Conservation (phyloP, 2,113 vertebrate genomes). For the Ptychochromis oligacanthus region DNA sequence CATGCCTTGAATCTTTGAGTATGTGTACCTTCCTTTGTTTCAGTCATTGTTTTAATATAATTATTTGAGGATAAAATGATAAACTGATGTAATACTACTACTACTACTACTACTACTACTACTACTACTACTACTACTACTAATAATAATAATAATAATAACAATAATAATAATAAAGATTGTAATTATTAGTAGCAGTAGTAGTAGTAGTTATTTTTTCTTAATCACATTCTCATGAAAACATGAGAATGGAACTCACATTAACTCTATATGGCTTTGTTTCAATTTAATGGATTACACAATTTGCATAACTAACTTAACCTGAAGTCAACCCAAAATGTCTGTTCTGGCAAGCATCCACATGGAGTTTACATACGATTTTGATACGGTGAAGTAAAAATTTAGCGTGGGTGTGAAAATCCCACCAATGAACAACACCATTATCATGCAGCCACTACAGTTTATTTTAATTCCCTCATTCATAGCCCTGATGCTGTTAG, state of each 20-base stretch:
- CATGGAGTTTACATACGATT: background rate
- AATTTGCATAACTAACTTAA: background rate
- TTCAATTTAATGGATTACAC: background rate
- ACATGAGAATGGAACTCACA: too few relatives aligned
- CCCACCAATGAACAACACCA: background rate
- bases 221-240: too few relatives aligned
- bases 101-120: too few relatives aligned
- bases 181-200: too few relatives aligned
- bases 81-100: too few relatives aligned
- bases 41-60: background rate
- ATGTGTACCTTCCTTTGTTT: background rate
- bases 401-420: background rate
- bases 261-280: too few relatives aligned
- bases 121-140: too few relatives aligned
- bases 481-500: background rate
- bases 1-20: background rate
- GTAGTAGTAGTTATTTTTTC: too few relatives aligned
- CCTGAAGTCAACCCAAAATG: background rate
- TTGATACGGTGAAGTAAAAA: background rate
- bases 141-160: too few relatives aligned
- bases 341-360: background rate
- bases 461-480: background rate
- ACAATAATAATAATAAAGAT: too few relatives aligned
- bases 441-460: background rate
- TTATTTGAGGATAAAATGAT: background rate